These are phyloP conservation scores for Cavia porcellus DNA, from an alignment of 2,113 vertebrate species.

Conservation along the genomic window DNA sequence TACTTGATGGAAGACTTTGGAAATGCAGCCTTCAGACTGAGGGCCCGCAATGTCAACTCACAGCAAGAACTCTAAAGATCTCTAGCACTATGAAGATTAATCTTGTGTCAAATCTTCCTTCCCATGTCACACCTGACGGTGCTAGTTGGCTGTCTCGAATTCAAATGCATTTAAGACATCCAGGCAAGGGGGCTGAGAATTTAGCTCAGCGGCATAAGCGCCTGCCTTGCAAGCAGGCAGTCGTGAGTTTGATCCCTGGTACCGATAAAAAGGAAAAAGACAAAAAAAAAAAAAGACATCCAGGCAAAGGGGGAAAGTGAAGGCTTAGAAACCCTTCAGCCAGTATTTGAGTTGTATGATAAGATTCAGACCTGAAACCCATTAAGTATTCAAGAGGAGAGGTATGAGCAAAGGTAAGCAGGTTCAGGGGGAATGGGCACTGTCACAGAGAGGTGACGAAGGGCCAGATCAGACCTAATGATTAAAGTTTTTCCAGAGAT, in stretches of 20 bases:
- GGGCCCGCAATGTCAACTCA: neutral
- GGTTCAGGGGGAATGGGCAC: neutral
- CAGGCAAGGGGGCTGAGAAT: neutral
- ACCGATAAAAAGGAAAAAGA: too few species aligned
- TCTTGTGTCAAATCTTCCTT: neutral
- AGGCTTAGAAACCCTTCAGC: neutral
- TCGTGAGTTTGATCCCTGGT: too few species aligned
- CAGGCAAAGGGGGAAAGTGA: neutral
- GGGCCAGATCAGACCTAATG: too few species aligned
- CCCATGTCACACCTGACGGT: neutral
- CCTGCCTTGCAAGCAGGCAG: too few species aligned
- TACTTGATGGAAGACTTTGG: neutral
- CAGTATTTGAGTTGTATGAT: neutral
- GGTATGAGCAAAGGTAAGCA: neutral
- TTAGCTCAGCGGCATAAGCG: too few species aligned
- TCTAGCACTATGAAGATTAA: neutral
- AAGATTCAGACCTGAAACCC: neutral
- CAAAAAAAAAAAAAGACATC: neutral
- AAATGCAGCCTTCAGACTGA: neutral
- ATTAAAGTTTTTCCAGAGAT: neutral
- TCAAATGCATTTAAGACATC: neutral
- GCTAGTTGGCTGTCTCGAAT: neutral
- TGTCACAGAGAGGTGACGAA: neutral
- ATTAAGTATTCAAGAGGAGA: neutral
- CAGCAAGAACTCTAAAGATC: neutral